Conservation (phyloP, 2,113 vertebrate species). For the Bubalus kerabau region DNA sequence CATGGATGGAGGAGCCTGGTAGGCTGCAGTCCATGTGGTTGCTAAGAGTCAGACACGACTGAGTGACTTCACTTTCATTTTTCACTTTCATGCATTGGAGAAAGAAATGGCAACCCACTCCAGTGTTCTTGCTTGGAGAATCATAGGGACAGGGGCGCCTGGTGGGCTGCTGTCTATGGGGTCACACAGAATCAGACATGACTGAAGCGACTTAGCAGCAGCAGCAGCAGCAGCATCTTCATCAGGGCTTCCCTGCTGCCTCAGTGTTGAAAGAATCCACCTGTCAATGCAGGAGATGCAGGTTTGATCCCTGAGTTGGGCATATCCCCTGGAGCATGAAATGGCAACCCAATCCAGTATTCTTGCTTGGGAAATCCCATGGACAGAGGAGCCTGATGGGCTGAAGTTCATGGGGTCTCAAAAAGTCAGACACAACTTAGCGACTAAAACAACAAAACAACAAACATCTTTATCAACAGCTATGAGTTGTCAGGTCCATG, state of each 20-base stretch:
- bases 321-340: not conserved
- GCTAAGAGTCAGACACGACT: not conserved
- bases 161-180: not conserved
- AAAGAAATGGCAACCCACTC: not conserved
- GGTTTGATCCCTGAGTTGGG: not conserved
- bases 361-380: not conserved
- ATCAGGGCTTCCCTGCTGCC: not conserved
- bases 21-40: not conserved
- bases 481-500: not conserved
- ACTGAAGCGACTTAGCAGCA: not conserved
- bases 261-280: not conserved
- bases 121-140: not conserved
- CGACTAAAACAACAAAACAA: not conserved
- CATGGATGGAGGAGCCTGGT: not conserved
- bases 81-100: not conserved
- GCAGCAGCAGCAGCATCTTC: not conserved
- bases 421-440: not conserved
- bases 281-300: not conserved
- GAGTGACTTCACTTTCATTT: not conserved
- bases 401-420: not conserved
- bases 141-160: fast-evolving
- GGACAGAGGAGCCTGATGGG: not conserved
- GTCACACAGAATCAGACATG: fast-evolving
- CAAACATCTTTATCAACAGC: not conserved
- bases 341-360: not conserved